Percentiles rank a stretch among this genome's conserved stretches.
Conservation (phyloP, 2,888 invertebrate genomes). For the Eledona agricola region DNA sequence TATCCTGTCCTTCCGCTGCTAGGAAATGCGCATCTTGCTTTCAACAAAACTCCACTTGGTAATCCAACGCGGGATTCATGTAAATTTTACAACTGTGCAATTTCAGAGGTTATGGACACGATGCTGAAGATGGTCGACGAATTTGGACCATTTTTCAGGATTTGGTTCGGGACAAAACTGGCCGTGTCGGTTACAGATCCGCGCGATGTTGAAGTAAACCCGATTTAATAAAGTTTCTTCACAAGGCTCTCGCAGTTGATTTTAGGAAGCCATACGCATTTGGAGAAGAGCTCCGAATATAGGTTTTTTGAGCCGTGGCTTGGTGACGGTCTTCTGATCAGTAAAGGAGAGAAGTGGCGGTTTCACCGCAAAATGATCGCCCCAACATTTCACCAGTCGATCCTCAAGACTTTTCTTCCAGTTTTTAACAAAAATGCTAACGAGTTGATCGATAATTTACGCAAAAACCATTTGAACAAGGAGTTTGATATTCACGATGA, state of each 20-base stretch:
- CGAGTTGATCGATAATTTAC: constrained; percentile 76
- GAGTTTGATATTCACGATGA: constrained; percentile 83
- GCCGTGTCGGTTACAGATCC: constrained; percentile 79
- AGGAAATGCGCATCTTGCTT: constrained; percentile 42
- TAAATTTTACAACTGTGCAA: too few relatives aligned
- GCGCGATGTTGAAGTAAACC: constrained; percentile 77
- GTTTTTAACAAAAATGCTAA: constrained; percentile 84
- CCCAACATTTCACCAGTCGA: constrained; percentile 88
- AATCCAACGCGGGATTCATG: too few relatives aligned
- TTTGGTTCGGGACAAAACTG: constrained; percentile 82
- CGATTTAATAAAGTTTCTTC: too few relatives aligned
- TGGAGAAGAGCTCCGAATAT: constrained; percentile 83
- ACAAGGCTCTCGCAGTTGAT: constrained; percentile 56
- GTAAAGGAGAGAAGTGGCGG: constrained; percentile 86
- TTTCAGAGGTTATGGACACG: constrained; percentile 8
- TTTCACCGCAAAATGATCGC: constrained; percentile 86
- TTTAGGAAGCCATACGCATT: constrained; percentile 80
- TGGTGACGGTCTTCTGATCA: constrained; percentile 82
- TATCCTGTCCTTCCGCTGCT: constrained; percentile 42
- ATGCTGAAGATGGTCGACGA: neutral
- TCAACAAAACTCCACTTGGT: constrained; percentile 18
- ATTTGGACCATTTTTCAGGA: constrained; percentile 68
- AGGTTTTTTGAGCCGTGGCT: constrained; percentile 85
- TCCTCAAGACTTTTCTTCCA: constrained; percentile 85
- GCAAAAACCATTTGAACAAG: constrained; percentile 70